A percentile compares a stretch with the other conserved stretches of the same genome.
Conservation (phyloP, 2,888 invertebrate species). For the Nomada lathburiana region DNA sequence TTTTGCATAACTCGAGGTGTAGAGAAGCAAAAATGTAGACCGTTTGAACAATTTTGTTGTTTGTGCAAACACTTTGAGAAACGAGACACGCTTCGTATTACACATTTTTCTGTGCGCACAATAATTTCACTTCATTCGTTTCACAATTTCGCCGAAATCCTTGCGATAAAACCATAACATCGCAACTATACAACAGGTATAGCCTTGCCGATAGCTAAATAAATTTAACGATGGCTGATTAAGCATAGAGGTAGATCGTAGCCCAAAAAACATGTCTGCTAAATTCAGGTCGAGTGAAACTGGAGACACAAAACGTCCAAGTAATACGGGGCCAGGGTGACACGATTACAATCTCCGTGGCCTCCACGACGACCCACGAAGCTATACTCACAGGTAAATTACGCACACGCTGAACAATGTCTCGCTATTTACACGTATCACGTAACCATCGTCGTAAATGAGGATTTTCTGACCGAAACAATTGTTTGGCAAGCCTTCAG, state of each 20-base stretch:
- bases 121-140: background rate
- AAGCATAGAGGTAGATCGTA: conserved; percentile 57
- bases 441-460: conserved; percentile 25
- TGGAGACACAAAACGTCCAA: conserved; percentile 81
- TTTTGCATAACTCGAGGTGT: background rate
- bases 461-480: conserved; percentile 20
- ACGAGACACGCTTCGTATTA: conserved; percentile 21
- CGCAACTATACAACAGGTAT: background rate
- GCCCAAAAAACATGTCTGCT: conserved; percentile 72
- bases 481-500: too few relatives aligned
- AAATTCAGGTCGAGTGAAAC: conserved; percentile 81
- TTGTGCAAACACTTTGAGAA: conserved; percentile 7
- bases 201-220: conserved; percentile 22
- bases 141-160: conserved; percentile 14
- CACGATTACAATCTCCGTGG: conserved; percentile 85
- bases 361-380: conserved; percentile 88
- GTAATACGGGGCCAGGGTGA: conserved; percentile 83
- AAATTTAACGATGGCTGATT: conserved; percentile 31
- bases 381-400: conserved; percentile 88
- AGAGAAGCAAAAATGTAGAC: background rate
- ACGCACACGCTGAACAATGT: conserved; percentile 47
- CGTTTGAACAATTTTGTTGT: background rate
- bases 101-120: background rate
- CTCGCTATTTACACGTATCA: conserved; percentile 40
- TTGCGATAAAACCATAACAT: conserved; percentile 23